phyloP scores from a whole-genome alignment of 2,797 vertebrate species.

The Eulemur albifrons region DNA sequence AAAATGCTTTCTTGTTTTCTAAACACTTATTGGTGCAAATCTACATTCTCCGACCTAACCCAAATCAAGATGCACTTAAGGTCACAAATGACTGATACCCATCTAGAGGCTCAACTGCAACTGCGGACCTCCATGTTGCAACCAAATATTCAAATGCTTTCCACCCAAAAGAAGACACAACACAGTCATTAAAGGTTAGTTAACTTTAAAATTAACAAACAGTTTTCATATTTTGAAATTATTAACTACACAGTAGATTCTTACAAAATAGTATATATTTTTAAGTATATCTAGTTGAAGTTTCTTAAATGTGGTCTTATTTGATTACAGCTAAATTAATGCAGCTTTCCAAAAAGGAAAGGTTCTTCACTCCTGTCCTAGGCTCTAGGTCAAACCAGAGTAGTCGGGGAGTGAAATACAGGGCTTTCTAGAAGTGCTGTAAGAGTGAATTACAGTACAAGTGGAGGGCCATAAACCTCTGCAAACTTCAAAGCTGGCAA shows the following conservation, averaged over 20 bases:
- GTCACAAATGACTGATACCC: not conserved
- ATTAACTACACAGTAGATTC: not conserved
- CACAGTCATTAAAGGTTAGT: not conserved
- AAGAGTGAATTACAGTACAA: not conserved
- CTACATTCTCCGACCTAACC: not conserved
- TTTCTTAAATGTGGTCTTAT: not conserved
- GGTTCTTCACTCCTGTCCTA: not conserved
- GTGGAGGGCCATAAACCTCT: not conserved
- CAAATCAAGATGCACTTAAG: not conserved
- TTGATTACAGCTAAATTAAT: not conserved
- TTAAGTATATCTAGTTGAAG: not conserved
- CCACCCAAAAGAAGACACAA: not conserved
- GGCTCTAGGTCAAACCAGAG: not conserved
- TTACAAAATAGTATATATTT: not conserved
- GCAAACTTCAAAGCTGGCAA: not conserved
- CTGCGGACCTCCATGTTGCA: not conserved
- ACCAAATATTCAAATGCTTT: not conserved
- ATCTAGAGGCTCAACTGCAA: not conserved
- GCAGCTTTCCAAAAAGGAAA: not conserved
- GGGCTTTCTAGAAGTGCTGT: not conserved
- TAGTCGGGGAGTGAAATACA: not conserved
- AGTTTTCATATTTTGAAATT: not conserved
- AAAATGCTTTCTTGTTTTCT: not conserved
- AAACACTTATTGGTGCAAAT: not conserved
- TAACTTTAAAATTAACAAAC: not conserved